Percentiles rank a stretch among this genome's conserved stretches.
These are phyloP conservation scores for Mamestra brassicae DNA, from an alignment of 2,888 invertebrate genomes.

Conservation along the genomic window DNA sequence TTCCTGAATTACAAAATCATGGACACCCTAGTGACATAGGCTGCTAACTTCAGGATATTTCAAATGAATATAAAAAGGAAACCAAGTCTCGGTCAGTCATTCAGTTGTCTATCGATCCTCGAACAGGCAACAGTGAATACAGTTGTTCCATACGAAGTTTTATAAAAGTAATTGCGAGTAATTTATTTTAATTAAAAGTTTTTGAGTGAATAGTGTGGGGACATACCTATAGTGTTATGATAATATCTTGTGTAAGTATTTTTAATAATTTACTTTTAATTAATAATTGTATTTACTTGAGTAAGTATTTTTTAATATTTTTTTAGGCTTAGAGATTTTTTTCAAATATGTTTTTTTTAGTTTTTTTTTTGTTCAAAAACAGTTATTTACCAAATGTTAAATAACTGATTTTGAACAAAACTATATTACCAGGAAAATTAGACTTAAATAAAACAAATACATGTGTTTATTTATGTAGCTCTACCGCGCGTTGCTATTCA, in stretches of 20 bases:
- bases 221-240: not conserved
- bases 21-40: not conserved
- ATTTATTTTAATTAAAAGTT: not conserved
- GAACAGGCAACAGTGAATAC: not conserved
- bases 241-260: conserved; percentile 22
- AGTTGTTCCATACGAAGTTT: not conserved
- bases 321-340: too few relatives aligned
- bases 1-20: not conserved
- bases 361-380: too few relatives aligned
- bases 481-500: too few relatives aligned
- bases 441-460: too few relatives aligned
- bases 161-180: not conserved
- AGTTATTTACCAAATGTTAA: too few relatives aligned
- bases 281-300: too few relatives aligned
- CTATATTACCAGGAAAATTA: too few relatives aligned
- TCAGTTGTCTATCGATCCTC: not conserved
- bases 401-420: too few relatives aligned
- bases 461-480: too few relatives aligned
- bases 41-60: conserved; percentile 14
- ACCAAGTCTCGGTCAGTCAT: not conserved
- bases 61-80: conserved; percentile 18
- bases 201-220: conserved; percentile 3
- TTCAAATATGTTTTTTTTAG: too few relatives aligned
- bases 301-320: too few relatives aligned
- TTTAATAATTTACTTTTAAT: not conserved